Conservation (phyloP, 2,113 vertebrate genomes). For the Tenebrosternarchus preto region DNA sequence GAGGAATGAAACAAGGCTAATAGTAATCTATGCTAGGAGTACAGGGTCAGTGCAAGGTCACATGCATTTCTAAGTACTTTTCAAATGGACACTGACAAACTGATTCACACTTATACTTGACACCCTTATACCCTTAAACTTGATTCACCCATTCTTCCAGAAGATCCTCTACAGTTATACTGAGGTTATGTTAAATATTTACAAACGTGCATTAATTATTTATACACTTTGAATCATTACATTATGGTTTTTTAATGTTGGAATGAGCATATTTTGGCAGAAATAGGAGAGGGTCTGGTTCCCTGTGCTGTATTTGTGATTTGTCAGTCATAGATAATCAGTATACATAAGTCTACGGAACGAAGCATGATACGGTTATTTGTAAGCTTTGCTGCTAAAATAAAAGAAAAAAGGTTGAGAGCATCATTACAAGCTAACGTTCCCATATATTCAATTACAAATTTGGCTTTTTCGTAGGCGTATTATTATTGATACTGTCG, state of each 20-base stretch:
- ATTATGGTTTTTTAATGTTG: conserved; percentile 23
- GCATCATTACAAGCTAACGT: too few relatives aligned
- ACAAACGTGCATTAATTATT: conserved; percentile 44
- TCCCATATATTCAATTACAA: too few relatives aligned
- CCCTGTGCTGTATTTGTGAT: neutral
- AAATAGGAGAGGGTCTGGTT: neutral
- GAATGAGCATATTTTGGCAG: conserved; percentile 34
- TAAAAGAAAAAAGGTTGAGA: too few relatives aligned
- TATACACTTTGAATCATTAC: conserved; percentile 36
- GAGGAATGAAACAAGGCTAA: conserved; percentile 33
- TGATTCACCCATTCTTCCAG: too few relatives aligned
- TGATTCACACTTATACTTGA: neutral
- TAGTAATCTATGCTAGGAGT: conserved; percentile 33
- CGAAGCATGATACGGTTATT: too few relatives aligned
- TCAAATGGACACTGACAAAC: conserved; percentile 6
- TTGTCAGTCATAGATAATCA: too few relatives aligned
- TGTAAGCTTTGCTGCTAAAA: too few relatives aligned
- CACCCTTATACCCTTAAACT: too few relatives aligned
- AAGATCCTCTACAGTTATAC: neutral
- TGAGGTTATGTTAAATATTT: conserved; percentile 47
- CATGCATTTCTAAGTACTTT: conserved; percentile 10
- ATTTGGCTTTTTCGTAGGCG: too few relatives aligned
- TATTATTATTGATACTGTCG: too few relatives aligned
- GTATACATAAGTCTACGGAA: too few relatives aligned
- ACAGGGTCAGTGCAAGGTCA: neutral